These are phyloP conservation scores for Actenoides lindsayi DNA, from an alignment of 2,113 vertebrate genomes.

Conservation along the genomic window DNA sequence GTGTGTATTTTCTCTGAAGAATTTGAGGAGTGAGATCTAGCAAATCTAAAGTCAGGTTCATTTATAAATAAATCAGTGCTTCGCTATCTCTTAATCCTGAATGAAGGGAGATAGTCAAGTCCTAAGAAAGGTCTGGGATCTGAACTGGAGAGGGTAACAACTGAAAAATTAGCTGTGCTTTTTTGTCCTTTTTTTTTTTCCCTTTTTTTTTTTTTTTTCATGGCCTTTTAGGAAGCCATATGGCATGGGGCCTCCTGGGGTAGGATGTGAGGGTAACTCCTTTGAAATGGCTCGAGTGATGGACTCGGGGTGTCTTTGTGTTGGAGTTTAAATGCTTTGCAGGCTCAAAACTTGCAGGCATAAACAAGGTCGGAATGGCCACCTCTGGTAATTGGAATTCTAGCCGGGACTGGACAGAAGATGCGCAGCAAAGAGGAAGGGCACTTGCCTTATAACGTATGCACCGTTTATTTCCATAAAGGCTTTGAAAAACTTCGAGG, in stretches of 20 bases:
- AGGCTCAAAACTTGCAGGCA: not conserved
- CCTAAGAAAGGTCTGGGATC: not conserved
- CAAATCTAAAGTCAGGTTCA: not conserved
- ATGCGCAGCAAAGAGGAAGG: not conserved
- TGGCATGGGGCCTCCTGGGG: not conserved
- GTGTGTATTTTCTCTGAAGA: not conserved
- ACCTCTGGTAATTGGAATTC: not conserved
- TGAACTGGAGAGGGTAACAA: not conserved
- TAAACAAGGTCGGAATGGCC: not conserved
- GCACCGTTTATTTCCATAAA: constrained; percentile 27
- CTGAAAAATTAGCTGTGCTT: not conserved
- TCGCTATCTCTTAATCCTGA: not conserved
- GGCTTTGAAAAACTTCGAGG: not conserved
- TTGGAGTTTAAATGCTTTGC: not conserved
- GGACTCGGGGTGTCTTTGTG: not conserved
- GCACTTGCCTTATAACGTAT: not conserved
- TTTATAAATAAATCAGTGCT: not conserved
- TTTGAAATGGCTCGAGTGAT: not conserved
- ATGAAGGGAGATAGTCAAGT: not conserved
- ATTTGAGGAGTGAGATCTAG: not conserved
- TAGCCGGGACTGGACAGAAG: not conserved
- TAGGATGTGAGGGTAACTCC: not conserved
- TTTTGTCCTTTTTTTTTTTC: not conserved
- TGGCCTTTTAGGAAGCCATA: not conserved
- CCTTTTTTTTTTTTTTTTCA: not conserved